Evolutionary conservation across 2,113 vertebrate genomes (phyloP).

Genomic region (Galemys pyrenaicus): DNA sequence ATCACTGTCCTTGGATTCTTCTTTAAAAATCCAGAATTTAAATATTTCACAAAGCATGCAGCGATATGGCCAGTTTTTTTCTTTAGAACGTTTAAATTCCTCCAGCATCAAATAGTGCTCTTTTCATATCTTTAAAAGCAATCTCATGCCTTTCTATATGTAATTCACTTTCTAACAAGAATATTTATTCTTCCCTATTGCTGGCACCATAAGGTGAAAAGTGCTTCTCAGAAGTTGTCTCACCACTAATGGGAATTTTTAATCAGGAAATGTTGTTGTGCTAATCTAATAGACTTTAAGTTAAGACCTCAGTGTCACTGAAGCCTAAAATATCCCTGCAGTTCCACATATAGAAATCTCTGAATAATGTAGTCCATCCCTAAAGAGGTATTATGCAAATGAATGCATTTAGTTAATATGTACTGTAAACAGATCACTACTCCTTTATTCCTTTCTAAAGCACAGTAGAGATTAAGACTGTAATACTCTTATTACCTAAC

Average conservation of each 20-base stretch:
- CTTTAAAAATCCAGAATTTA: conserved; percentile 16
- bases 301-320: conserved; percentile 72
- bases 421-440: conserved; percentile 77
- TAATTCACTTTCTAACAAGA: conserved; percentile 56
- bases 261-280: conserved; percentile 74
- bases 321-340: conserved; percentile 71
- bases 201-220: conserved; percentile 67
- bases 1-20: background rate
- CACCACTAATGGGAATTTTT: conserved; percentile 70
- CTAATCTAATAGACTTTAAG: conserved; percentile 79
- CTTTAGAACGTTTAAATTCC: conserved; percentile 29
- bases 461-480: conserved; percentile 74
- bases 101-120: background rate
- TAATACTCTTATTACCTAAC: conserved; percentile 73
- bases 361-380: conserved; percentile 71
- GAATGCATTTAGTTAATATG: conserved; percentile 74
- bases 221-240: conserved; percentile 68
- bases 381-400: conserved; percentile 80
- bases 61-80: background rate
- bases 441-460: conserved; percentile 73
- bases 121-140: conserved; percentile 48
- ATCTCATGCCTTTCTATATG: background rate
- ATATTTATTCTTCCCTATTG: conserved; percentile 63
- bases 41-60: background rate
- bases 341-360: conserved; percentile 72